Conservation (phyloP, 2,113 vertebrate species). For the Brienomyrus longianalis region DNA sequence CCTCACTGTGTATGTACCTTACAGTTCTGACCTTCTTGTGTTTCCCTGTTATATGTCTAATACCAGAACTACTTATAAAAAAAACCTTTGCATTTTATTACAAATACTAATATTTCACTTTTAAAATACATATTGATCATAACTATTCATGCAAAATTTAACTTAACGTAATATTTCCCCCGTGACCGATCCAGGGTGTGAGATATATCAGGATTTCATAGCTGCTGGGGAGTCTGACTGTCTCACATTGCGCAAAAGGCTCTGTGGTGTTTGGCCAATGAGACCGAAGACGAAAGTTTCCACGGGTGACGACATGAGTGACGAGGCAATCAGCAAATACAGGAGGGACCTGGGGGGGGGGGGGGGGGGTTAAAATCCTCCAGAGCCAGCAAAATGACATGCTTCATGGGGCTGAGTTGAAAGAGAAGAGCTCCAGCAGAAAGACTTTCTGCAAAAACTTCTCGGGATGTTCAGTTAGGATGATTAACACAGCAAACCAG, state of each 20-base stretch:
- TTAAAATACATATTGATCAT: background rate
- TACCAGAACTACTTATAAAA: background rate
- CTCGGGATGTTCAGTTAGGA: background rate
- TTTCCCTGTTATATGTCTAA: background rate
- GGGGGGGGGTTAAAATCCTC: background rate
- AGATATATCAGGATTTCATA: background rate
- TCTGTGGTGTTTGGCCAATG: background rate
- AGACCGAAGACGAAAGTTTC: background rate
- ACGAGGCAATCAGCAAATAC: background rate
- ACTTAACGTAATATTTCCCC: background rate
- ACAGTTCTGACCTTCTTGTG: too few relatives aligned
- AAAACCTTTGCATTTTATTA: background rate
- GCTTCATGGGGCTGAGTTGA: background rate
- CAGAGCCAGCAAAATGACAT: constrained; percentile 8
- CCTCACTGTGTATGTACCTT: too few relatives aligned
- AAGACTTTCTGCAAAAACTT: background rate
- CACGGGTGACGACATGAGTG: background rate
- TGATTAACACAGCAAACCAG: background rate
- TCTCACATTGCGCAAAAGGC: background rate
- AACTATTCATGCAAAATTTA: background rate
- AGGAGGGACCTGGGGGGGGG: background rate
- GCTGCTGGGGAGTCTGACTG: background rate
- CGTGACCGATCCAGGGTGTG: background rate
- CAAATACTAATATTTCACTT: background rate
- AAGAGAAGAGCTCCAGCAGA: background rate